Base-by-base conservation (phyloP, 2,888 invertebrate genomes). In the Halocaridina rubra region DNA sequence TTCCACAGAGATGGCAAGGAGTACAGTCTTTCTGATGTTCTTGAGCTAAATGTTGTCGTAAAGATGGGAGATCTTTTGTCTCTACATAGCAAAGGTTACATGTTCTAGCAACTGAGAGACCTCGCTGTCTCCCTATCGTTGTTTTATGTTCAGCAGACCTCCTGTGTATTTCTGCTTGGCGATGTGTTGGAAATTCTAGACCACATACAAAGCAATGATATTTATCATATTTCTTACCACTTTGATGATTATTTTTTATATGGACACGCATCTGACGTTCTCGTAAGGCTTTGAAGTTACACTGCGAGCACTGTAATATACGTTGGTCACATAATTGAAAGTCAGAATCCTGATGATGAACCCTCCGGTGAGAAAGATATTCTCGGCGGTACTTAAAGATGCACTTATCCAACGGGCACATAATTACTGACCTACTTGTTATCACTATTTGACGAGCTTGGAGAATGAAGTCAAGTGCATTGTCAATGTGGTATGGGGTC, bases 131-230 rank as follows among this genome's bases (percentile, higher is more conserved):
- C 19, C 75, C 80, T 4, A 84, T 32, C 5, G 82, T 88, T 27
- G 80, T 75, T 22, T 86, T 39, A 53, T 88, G 88, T n/a, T 72
- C 80, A 19, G 81, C 72, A 22, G 88, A 88, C 39, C 75, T 80
- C 16, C 88, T 67, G 57, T 88, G 88, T 2, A 67, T 13, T 16
- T 84, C 80, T n/a, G 88, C 88, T 59, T 86, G 72, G 19, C 64
- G 29, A 24, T 71, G 69, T 3, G 86, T 86, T 3, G 76, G 7
- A 32, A 84, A 86, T n/a, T 72, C 76, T 24, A 85, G 64, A 61
- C 88, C 88, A 33, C 88, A 88, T 2, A 88, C 76, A 53, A 86
- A 88, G 30, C 88, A 88, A 29, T 85, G 75, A 30, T 84, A 88
- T 5, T 61, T 32, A 10, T 53, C 76, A 4, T 24, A 32, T 30